Evolutionary conservation across 1,140 invertebrate species (phyloP), one percentile per base, ranked within the genome.

Genomic region (Bradysia coprophila): DNA sequence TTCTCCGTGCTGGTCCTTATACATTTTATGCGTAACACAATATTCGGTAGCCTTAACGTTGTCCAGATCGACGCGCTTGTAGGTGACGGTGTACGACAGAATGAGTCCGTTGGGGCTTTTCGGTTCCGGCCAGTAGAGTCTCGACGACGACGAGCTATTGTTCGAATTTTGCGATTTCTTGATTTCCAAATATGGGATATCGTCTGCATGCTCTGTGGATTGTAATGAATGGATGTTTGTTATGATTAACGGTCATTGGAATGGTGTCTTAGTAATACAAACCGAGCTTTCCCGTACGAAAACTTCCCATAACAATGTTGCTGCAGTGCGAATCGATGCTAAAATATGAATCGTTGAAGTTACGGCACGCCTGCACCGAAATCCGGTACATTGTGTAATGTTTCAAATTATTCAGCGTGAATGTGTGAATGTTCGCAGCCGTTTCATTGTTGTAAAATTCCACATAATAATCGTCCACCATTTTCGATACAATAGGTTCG

Each of bases 21-120:
- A 54, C 4, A 51, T 47, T 11, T 52, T 48, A 11, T 54, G 57
- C 5, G 62, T 56, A 2, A 74, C 61, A 47, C 71, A 74, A 34
- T 54, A 61, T 4, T 49, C 44, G 48, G 58, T 41, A 46, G 54
- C 49, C 43, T 54, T 49, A 19, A 54, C 44, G 51, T 64, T 51
- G 6, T 50, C 51, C 15, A 52, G 46, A 9, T 80, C 75, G 1
- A 77, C 55, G 43, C 70, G 63, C 43, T 67, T 70, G 50, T 86
- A 83, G 48, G 78, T 71, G 21, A 95, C 76, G 40, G 76, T 72
- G 59, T 91, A 93, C 1, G 76, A 75, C 4, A 90, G 68, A 34
- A 94, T 80, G 21, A 84, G 65, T 1, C 89, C 86, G 59, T 96
- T 96, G 0, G 89, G 87, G 43, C 76, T 58, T n/a, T 51, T 41